These are phyloP conservation scores for Furcula furcula DNA, from an alignment of 2,888 invertebrate species.

Conservation along the genomic window DNA sequence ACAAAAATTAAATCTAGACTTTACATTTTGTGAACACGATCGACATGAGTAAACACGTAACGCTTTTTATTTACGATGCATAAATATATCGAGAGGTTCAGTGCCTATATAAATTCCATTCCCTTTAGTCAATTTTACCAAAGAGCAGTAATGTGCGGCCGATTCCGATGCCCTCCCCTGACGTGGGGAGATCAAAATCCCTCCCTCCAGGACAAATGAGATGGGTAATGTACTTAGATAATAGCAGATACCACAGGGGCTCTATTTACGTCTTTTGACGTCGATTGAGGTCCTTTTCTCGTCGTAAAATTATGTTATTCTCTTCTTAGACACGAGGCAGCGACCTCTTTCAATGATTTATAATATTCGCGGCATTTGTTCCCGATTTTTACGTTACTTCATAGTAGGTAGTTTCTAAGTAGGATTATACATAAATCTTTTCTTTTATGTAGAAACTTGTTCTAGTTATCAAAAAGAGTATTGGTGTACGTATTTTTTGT, in stretches of 20 bases:
- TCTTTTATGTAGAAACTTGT: too few species aligned
- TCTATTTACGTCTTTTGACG: conserved; percentile 7
- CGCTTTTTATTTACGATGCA: background rate
- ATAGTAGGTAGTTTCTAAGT: too few species aligned
- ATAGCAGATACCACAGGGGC: conserved; percentile 1
- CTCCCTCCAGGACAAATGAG: conserved; percentile 9
- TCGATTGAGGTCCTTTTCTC: background rate
- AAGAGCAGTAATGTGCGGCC: conserved; percentile 5
- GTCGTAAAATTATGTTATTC: conserved; percentile 1
- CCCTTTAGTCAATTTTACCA: conserved; percentile 5
- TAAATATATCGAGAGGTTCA: background rate
- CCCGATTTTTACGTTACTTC: too few species aligned
- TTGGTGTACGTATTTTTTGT: too few species aligned
- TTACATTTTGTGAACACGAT: too few species aligned
- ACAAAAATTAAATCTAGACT: too few species aligned
- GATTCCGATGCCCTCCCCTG: conserved; percentile 2
- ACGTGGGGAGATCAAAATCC: conserved; percentile 6
- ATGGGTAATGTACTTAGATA: conserved; percentile 6
- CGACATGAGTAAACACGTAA: too few species aligned
- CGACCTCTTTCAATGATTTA: too few species aligned
- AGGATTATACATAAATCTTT: too few species aligned
- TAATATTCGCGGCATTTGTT: too few species aligned
- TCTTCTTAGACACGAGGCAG: too few species aligned
- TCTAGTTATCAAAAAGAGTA: too few species aligned
- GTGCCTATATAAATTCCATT: background rate